Evolutionary conservation across 1,140 invertebrate species (phyloP).

Genomic region (Micrasema minimum): DNA sequence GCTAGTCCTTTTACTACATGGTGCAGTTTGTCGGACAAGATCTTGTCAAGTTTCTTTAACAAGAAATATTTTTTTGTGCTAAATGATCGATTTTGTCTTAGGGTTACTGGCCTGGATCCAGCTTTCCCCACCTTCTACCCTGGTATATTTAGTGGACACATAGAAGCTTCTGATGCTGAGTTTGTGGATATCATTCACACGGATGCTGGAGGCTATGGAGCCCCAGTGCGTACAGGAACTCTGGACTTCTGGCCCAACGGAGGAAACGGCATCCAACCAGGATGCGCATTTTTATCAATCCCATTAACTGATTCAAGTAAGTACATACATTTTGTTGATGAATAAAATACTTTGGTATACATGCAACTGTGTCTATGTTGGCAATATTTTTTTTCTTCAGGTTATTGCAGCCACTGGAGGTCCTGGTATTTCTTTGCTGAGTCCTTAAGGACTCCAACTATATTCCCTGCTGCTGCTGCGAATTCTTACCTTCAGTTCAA

Average conservation of each 20-base stretch:
- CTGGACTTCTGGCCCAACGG: slow-evolving; percentile 75
- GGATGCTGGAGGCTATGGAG: slow-evolving; percentile 61
- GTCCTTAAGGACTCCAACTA: slow-evolving; percentile 61
- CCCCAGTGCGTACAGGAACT: slow-evolving; percentile 66
- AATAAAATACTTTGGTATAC: slow-evolving; percentile 38
- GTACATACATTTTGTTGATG: not conserved
- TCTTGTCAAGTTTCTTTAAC: too few species aligned
- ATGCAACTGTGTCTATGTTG: slow-evolving; percentile 5
- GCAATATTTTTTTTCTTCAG: slow-evolving; percentile 57
- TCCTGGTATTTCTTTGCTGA: slow-evolving; percentile 73
- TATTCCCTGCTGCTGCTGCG: slow-evolving; percentile 63
- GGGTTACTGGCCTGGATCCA: slow-evolving; percentile 70
- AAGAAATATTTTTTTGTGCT: too few species aligned
- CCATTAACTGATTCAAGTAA: slow-evolving; percentile 47
- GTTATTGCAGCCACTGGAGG: slow-evolving; percentile 73
- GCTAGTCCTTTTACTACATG: too few species aligned
- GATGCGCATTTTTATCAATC: slow-evolving; percentile 66
- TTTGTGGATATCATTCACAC: slow-evolving; percentile 79
- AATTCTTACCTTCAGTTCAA: slow-evolving; percentile 61
- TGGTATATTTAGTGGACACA: slow-evolving; percentile 65
- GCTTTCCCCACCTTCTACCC: slow-evolving; percentile 71
- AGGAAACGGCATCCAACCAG: slow-evolving; percentile 71
- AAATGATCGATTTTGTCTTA: too few species aligned
- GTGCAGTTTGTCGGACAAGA: too few species aligned
- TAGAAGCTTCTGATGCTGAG: slow-evolving; percentile 71